phyloP scores from a whole-genome alignment of 2,888 invertebrate genomes.

The Saturnia japonica region DNA sequence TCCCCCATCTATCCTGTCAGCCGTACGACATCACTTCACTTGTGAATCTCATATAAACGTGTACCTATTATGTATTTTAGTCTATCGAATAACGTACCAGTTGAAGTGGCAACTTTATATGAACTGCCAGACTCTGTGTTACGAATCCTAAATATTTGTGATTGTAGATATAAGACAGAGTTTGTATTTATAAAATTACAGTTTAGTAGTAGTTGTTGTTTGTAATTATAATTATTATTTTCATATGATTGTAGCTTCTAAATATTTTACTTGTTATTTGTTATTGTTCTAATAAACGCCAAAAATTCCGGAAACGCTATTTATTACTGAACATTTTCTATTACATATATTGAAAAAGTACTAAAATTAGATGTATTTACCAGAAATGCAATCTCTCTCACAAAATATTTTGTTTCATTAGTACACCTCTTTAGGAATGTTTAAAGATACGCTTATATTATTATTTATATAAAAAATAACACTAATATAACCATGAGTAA shows the following conservation, averaged over 20 bases:
- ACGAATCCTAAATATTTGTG: neutral
- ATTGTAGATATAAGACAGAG: neutral
- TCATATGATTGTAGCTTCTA: neutral
- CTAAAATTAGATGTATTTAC: too few relatives aligned
- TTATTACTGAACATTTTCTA: neutral
- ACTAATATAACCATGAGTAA: too few relatives aligned
- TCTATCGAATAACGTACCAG: neutral
- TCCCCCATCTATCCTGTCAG: conserved; percentile 19
- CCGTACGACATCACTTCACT: conserved; percentile 20
- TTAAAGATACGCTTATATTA: too few relatives aligned
- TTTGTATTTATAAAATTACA: neutral
- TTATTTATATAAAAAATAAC: too few relatives aligned
- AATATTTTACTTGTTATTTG: neutral
- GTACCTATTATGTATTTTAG: conserved; percentile 2
- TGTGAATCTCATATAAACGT: conserved; percentile 12
- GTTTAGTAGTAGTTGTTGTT: neutral
- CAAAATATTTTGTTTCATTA: too few relatives aligned
- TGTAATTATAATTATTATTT: neutral
- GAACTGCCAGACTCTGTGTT: neutral
- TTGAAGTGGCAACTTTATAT: neutral
- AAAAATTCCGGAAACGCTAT: neutral
- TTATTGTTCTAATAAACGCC: neutral
- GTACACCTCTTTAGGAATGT: too few relatives aligned
- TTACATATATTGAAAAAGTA: neutral
- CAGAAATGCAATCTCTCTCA: too few relatives aligned